Conservation (phyloP, 2,113 vertebrate species). For the Cromileptes altivelis region DNA sequence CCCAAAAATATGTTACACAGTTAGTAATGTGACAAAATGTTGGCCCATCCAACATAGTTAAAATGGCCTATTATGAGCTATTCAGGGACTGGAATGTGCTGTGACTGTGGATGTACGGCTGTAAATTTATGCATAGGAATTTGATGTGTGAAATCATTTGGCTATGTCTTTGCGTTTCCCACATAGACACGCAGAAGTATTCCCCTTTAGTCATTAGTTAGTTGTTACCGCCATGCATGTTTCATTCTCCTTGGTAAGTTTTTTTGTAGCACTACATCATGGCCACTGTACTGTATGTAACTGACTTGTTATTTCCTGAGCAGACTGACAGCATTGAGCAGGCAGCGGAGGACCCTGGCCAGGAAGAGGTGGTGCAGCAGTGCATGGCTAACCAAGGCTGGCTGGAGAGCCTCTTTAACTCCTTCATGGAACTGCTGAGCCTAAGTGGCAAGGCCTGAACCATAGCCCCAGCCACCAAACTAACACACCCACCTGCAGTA, state of each 20-base stretch:
- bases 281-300: not conserved
- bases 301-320: slow-evolving; percentile 15
- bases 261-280: too few relatives aligned
- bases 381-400: slow-evolving; percentile 94
- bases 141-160: not conserved
- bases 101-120: not conserved
- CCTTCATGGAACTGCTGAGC: slow-evolving; percentile 91
- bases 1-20: not conserved
- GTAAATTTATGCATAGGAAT: not conserved
- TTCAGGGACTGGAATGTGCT: not conserved
- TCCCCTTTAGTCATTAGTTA: not conserved
- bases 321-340: slow-evolving; percentile 92
- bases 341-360: slow-evolving; percentile 90
- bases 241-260: too few relatives aligned
- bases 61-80: not conserved
- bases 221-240: not conserved
- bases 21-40: too few relatives aligned
- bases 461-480: not conserved
- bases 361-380: slow-evolving; percentile 95
- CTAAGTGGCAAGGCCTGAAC: slow-evolving; percentile 78
- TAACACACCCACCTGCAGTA: not conserved
- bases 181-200: not conserved
- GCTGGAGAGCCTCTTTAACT: slow-evolving; percentile 91
- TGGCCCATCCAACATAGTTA: not conserved
- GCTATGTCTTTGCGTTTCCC: not conserved